phyloP scores from a whole-genome alignment of 2,113 vertebrate genomes.

The Myxocyprinus asiaticus region DNA sequence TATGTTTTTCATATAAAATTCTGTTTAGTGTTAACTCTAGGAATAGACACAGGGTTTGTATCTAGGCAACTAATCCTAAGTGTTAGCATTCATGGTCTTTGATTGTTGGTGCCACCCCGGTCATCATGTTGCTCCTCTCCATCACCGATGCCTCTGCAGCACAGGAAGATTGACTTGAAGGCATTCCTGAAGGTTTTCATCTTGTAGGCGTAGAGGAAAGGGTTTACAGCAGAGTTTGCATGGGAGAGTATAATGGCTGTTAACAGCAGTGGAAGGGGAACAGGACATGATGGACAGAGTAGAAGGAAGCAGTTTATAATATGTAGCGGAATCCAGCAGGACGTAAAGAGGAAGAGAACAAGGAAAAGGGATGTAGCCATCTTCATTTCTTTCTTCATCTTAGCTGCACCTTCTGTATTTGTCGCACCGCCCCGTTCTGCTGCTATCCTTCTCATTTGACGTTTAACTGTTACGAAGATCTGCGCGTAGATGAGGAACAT shows the following conservation, averaged over 20 bases:
- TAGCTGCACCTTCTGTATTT: slow-evolving; percentile 36
- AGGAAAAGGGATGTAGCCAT: slow-evolving; percentile 72
- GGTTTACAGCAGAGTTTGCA: slow-evolving; percentile 77
- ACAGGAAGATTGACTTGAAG: slow-evolving; percentile 73
- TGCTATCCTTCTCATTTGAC: slow-evolving; percentile 58
- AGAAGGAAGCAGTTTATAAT: slow-evolving; percentile 78
- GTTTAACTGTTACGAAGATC: slow-evolving; percentile 64
- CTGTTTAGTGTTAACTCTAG: not conserved
- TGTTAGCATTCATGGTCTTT: not conserved
- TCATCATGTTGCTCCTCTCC: slow-evolving; percentile 38
- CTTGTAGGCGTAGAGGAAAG: slow-evolving; percentile 76
- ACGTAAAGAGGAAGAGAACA: slow-evolving; percentile 73
- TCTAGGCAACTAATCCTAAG: too few species aligned
- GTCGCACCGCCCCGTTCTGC: slow-evolving; percentile 48
- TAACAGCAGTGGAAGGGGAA: slow-evolving; percentile 71
- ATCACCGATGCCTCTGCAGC: slow-evolving; percentile 50
- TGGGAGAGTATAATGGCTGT: slow-evolving; percentile 76
- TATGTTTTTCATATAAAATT: not conserved
- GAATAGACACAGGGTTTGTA: too few species aligned
- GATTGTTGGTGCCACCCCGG: too few species aligned
- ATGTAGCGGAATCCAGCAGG: slow-evolving; percentile 80
- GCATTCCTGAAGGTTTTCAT: slow-evolving; percentile 76
- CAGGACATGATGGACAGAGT: slow-evolving; percentile 65
- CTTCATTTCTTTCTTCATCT: slow-evolving; percentile 65
- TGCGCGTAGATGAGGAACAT: slow-evolving; percentile 71